phyloP scores from a whole-genome alignment of 2,888 invertebrate genomes.

The Boloria selene region DNA sequence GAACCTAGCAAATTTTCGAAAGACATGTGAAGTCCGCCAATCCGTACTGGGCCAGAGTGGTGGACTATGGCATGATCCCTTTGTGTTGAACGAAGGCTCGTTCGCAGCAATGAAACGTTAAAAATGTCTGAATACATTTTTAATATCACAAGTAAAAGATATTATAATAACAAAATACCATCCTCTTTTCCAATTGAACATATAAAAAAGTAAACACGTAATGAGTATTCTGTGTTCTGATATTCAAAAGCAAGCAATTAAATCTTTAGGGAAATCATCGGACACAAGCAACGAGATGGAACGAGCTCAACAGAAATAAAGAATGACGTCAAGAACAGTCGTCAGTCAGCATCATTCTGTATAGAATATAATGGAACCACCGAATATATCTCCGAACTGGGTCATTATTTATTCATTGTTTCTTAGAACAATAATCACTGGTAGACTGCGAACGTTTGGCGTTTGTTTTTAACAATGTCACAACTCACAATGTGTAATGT shows the following conservation, averaged over 20 bases:
- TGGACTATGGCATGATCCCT: too few species aligned
- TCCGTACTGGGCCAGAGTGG: too few species aligned
- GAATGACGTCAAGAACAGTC: constrained; percentile 19
- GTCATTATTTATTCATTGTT: constrained; percentile 15
- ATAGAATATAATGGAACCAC: constrained; percentile 10
- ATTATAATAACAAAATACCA: not conserved
- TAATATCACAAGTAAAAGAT: too few species aligned
- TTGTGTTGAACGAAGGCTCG: too few species aligned
- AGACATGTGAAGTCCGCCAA: too few species aligned
- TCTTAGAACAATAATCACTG: constrained; percentile 13
- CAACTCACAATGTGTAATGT: too few species aligned
- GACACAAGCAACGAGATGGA: constrained; percentile 5
- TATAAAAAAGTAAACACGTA: not conserved
- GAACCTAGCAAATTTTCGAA: too few species aligned
- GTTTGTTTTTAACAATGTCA: not conserved
- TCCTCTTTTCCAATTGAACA: not conserved
- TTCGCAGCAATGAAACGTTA: too few species aligned
- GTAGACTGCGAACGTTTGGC: not conserved
- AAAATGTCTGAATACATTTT: too few species aligned
- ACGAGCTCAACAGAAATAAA: constrained; percentile 13
- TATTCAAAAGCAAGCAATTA: constrained; percentile 14
- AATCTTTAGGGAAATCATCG: constrained; percentile 21
- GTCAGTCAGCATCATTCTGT: constrained; percentile 4
- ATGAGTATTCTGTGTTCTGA: not conserved
- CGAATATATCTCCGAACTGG: constrained; percentile 15